Base-by-base conservation (phyloP, 2,797 vertebrate species). In the Hippoglossus hippoglossus region DNA sequence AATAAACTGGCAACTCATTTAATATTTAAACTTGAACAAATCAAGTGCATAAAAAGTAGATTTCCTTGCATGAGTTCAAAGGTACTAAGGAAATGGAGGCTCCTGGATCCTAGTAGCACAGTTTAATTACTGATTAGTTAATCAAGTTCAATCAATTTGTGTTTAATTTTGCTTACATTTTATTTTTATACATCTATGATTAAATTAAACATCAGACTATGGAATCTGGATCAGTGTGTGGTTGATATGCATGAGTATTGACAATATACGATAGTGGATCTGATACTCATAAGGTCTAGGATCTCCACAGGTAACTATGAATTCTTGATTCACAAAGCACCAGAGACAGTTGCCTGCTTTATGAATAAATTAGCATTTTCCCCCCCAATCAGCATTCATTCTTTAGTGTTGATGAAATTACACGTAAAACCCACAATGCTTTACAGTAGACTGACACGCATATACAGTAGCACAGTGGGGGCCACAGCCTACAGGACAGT, bases 221-320 rank as follows among this genome's bases (percentile, higher is more conserved):
- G 15, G 18, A 49, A 44, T 44, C 41, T 44, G 41, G 41, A 7
- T 44, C 15, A 39, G 36, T 44, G 41, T 13, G 39, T 41, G 3
- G 39, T 3, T 26, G 47, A 25, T 24, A 26, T 15, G 6, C 12
- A 6, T 24, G 5, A 25, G 2, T 53, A 26, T 13, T 13, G 24
- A 16, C 51, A 26, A n/a, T 12, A 22, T 21, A 44, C 15, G 5
- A 44, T 18, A 18, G 0, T 44, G 16, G 6, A 44, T 44, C 16
- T 16, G 41, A 16, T 44, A n/a, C n/a, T n/a, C n/a, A n/a, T n/a
- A n/a, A n/a, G n/a, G n/a, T n/a, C n/a, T n/a, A n/a, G n/a, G n/a
- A n/a, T n/a, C n/a, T n/a, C 66, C 54, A 68, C 67, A 75, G 50
- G 56, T 39, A 71, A 63, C 34, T 52, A 50, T 46, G 63, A 55